Conservation (phyloP, 1,140 invertebrate genomes). For the Latrodectus geometricus region DNA sequence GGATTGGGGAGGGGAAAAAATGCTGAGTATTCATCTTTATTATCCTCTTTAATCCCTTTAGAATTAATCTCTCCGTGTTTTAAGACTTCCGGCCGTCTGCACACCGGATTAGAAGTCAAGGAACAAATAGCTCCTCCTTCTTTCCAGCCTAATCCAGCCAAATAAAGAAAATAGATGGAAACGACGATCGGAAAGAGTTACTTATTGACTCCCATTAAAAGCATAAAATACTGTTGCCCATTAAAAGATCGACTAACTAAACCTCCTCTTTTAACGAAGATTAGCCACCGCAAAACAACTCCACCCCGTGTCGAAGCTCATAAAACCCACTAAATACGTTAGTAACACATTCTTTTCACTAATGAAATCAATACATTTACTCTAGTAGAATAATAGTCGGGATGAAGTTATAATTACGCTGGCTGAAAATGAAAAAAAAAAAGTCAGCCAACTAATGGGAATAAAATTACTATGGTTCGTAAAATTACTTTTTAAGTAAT, state of each 20-base stretch:
- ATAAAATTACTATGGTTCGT: no score
- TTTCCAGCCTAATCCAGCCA: constrained; percentile 21
- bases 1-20: neutral
- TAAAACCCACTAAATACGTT: neutral
- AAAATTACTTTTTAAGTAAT: no score
- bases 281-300: neutral
- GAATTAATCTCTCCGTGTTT: constrained; percentile 38
- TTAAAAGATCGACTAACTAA: constrained; percentile 24
- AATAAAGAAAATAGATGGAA: constrained; percentile 57
- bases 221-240: constrained; percentile 46
- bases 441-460: no score
- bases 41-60: neutral
- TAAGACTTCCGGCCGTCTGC: constrained; percentile 37
- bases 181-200: constrained; percentile 12
- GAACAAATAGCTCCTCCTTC: constrained; percentile 41
- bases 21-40: neutral
- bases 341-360: neutral
- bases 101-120: constrained; percentile 9
- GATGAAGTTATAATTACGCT: no score
- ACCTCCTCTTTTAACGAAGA: neutral
- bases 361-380: no score
- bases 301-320: neutral
- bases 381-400: no score
- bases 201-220: constrained; percentile 57
- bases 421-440: no score